phyloP scores from a whole-genome alignment of 1,140 invertebrate genomes.

The Neoseiulus cucumeris region DNA sequence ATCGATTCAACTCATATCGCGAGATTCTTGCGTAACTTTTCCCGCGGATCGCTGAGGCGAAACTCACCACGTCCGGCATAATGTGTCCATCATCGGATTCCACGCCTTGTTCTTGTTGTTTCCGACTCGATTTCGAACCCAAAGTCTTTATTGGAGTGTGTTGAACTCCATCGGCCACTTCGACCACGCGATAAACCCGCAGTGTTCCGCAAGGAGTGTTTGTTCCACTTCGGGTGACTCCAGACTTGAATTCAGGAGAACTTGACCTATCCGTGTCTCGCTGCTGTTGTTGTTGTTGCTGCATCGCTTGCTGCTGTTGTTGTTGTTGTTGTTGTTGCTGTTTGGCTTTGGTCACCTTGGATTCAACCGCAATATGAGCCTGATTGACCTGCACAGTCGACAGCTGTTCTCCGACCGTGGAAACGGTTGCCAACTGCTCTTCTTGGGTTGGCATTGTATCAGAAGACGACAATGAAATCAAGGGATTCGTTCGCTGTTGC shows the following conservation, averaged over 20 bases:
- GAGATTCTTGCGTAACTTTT: no score
- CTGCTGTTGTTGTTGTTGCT: neutral
- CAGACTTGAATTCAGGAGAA: neutral
- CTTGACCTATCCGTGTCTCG: neutral
- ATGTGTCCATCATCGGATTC: neutral
- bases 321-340: neutral
- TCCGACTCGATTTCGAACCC: neutral
- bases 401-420: neutral
- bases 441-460: neutral
- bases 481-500: neutral
- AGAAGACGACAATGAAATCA: neutral
- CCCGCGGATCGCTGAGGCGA: no score
- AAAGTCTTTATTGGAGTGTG: neutral
- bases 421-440: neutral
- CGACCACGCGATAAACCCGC: neutral
- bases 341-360: neutral
- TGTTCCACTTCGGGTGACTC: neutral
- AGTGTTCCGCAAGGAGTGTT: neutral
- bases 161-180: slow-evolving; percentile 3
- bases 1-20: no score
- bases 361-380: neutral
- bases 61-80: slow-evolving; percentile 5
- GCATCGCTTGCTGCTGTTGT: neutral
- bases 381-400: neutral
- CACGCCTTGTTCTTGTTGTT: neutral